Percentiles rank a stretch among this genome's conserved stretches.
Evolutionary conservation across 2,113 vertebrate genomes (phyloP).

Genomic region (Poecilia latipinna): DNA sequence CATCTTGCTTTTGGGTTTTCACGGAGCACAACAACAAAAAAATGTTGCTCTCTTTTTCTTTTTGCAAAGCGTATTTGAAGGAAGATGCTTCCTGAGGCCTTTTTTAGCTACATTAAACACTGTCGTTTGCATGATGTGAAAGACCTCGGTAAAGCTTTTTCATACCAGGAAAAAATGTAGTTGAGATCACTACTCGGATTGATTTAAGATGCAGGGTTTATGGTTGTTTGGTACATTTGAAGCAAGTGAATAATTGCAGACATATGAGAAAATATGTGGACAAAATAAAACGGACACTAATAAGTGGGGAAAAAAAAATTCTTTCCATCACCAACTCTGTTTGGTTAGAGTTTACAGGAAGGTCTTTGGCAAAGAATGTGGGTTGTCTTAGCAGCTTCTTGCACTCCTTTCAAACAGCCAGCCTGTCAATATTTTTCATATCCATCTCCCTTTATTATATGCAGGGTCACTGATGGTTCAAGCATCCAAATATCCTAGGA

Average conservation of each 20-base stretch:
- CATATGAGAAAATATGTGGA: neutral
- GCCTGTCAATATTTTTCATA: conserved; percentile 73
- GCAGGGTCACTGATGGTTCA: conserved; percentile 70
- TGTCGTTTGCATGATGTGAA: conserved; percentile 77
- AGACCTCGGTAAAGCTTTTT: conserved; percentile 55
- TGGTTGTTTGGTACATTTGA: conserved; percentile 36
- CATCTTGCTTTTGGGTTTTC: conserved; percentile 71
- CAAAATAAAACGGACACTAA: neutral
- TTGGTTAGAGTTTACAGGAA: conserved; percentile 59
- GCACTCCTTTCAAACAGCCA: conserved; percentile 46
- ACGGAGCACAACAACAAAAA: conserved; percentile 53
- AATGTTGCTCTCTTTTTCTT: conserved; percentile 32
- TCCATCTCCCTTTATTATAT: conserved; percentile 57
- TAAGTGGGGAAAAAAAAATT: conserved; percentile 21
- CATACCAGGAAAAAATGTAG: conserved; percentile 36
- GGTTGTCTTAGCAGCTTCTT: conserved; percentile 58
- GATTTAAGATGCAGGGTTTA: conserved; percentile 21
- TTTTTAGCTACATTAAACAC: conserved; percentile 78
- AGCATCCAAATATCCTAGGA: conserved; percentile 64
- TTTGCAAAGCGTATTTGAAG: conserved; percentile 61
- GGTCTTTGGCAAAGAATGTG: conserved; percentile 68
- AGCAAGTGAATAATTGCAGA: conserved; percentile 14
- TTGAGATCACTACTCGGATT: conserved; percentile 32
- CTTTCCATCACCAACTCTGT: conserved; percentile 43
- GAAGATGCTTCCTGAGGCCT: conserved; percentile 69